Conservation (phyloP, 37 sponge, comb jelly and placozoan species). For the Beroe ovata region DNA sequence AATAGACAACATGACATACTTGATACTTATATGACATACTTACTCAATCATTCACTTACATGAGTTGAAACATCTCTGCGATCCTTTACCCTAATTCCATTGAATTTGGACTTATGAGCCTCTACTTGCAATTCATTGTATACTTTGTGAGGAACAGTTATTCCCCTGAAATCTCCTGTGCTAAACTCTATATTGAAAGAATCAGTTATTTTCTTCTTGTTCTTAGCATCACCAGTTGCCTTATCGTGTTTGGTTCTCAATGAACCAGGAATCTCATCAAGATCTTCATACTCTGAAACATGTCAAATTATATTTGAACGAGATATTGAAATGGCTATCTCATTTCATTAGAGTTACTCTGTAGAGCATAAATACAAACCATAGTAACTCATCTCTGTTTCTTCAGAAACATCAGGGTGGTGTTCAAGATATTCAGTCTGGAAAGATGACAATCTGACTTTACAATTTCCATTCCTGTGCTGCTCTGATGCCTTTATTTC, state of each 20-base stretch:
- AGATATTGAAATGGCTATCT: too few species aligned
- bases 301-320: too few species aligned
- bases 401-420: constrained; percentile 42
- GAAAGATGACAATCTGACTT: constrained; percentile 22
- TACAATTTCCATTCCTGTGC: constrained; percentile 77
- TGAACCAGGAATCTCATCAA: not conserved
- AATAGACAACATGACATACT: too few species aligned
- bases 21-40: too few species aligned
- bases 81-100: constrained; percentile 63
- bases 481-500: constrained; percentile 85
- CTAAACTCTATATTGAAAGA: constrained; percentile 22
- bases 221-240: not conserved
- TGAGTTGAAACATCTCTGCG: constrained; percentile 44
- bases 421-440: not conserved
- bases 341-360: too few species aligned
- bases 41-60: too few species aligned
- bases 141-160: constrained; percentile 51
- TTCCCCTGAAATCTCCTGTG: constrained; percentile 47
- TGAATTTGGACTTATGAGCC: constrained; percentile 62
- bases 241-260: constrained; percentile 53
- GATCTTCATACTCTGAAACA: not conserved
- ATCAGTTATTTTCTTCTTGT: constrained; percentile 38
- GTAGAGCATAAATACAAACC: too few species aligned
- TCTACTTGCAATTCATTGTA: constrained; percentile 64
- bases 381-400: constrained; percentile 1